These are phyloP conservation scores for Chrysemys picta DNA, from an alignment of 2,113 vertebrate genomes.

Conservation along the genomic window DNA sequence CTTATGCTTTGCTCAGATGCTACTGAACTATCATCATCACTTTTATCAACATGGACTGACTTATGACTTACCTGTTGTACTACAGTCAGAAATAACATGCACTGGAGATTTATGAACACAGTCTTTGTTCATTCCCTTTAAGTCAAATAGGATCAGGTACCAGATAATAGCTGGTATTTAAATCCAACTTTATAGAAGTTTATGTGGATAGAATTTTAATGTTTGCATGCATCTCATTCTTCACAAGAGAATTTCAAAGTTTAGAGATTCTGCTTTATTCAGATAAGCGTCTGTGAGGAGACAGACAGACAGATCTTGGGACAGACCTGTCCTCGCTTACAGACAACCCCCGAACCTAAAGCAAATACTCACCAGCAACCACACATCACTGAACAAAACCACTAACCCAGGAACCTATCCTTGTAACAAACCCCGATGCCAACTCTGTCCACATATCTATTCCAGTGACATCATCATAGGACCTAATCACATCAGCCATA, in stretches of 20 bases:
- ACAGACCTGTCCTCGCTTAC: too few species aligned
- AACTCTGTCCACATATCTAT: too few species aligned
- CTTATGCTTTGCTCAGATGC: not conserved
- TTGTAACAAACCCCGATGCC: too few species aligned
- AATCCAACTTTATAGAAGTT: not conserved
- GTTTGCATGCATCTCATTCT: not conserved
- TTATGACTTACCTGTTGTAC: not conserved
- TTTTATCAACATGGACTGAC: not conserved
- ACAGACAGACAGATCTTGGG: too few species aligned
- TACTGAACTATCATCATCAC: not conserved
- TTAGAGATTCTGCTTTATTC: not conserved
- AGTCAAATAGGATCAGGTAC: not conserved
- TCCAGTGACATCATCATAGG: too few species aligned
- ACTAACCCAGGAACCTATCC: too few species aligned
- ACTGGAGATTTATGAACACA: not conserved
- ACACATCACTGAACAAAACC: too few species aligned
- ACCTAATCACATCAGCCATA: too few species aligned
- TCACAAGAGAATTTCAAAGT: not conserved
- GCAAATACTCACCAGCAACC: too few species aligned
- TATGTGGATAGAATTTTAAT: not conserved
- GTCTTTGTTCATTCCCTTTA: not conserved
- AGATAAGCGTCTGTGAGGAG: not conserved
- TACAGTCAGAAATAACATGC: accelerated
- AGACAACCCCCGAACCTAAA: too few species aligned
- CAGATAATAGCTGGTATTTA: not conserved